Base-by-base conservation (phyloP, 2,888 invertebrate species). In the Microplitis manilae region DNA sequence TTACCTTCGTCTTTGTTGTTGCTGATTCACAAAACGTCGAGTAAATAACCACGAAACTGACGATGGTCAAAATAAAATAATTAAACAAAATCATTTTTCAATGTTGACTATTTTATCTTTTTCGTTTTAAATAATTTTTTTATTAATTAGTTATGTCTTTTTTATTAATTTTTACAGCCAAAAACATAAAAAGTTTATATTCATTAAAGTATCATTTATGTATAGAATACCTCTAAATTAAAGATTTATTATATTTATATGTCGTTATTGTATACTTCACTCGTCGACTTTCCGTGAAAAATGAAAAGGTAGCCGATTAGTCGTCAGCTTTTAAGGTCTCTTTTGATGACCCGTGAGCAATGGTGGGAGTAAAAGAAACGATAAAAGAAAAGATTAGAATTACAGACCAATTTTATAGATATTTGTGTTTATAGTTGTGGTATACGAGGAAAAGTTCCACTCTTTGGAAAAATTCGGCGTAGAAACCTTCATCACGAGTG, bases 401-500 rank as follows among this genome's bases (percentile, higher is more conserved):
- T 17, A 64, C n/a, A 68, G 40, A 41, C 20, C 40, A 68, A 68
- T 41, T 39, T 39, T 2, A 68, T 50, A 7, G 40, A 7, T 68
- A 68, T 68, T 68, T 68, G 20, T 68, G 15, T 30, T 17, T 17
- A 70, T 60, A 30, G 59, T 70, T 8, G 17, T 41, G 59, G 59
- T 50, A 50, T 0, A 9, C 8, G 9, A 13, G 50, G 13, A 50
- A 50, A 50, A 50, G 1, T n/a, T 9, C 61, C 65, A 67, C 39
- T 67, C 39, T 50, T 8, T 9, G 50, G 50, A 50, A 50, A 50
- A 50, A 50, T 50, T 50, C 50, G 30, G n/a, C 39, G 9, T 15
- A 61, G 39, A 61, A n/a, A 15, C 60, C 59, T 71, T 59, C 59
- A 61, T 78, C 75, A 79, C 79, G 79, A 82, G 82, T 82, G 83